A percentile compares a stretch with the other conserved stretches of the same genome.
Conservation (phyloP, 2,113 vertebrate genomes). For the Eptatretus burgeri region DNA sequence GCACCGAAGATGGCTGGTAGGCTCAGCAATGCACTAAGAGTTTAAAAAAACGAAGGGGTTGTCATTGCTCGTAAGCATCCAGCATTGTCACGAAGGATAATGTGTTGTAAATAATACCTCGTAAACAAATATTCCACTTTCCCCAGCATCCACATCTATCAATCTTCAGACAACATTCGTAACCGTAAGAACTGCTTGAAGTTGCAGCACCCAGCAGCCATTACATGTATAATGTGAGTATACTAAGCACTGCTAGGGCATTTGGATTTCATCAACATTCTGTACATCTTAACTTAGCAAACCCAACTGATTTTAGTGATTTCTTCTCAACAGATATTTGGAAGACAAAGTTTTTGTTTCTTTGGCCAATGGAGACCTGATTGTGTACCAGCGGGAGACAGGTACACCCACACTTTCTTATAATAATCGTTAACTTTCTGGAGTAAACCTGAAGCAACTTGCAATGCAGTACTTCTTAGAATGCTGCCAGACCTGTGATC, state of each 20-base stretch:
- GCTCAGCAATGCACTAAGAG: constrained; percentile 10
- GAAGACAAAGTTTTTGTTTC: constrained; percentile 95
- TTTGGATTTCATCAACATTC: too few species aligned
- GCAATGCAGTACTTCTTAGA: neutral
- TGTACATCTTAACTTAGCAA: too few species aligned
- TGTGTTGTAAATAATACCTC: too few species aligned
- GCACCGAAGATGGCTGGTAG: constrained; percentile 84
- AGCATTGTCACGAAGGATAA: too few species aligned
- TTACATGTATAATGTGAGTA: constrained; percentile 67
- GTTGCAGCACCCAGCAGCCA: constrained; percentile 60
- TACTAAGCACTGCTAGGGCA: too few species aligned
- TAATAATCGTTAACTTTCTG: too few species aligned
- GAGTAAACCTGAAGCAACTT: too few species aligned
- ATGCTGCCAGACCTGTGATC: neutral
- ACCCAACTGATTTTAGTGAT: neutral
- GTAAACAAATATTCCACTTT: too few species aligned
- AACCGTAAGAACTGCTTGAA: constrained; percentile 98
- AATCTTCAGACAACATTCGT: constrained; percentile 89
- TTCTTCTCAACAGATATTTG: constrained; percentile 29
- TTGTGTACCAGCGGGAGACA: constrained; percentile 76
- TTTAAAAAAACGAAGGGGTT: too few species aligned
- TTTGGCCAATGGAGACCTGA: constrained; percentile 58
- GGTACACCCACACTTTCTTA: constrained; percentile 19
- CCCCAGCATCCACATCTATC: constrained; percentile 75
- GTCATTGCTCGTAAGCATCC: too few species aligned